These are phyloP conservation scores for Menidia menidia DNA, from an alignment of 2,797 vertebrate genomes.

Conservation along the genomic window DNA sequence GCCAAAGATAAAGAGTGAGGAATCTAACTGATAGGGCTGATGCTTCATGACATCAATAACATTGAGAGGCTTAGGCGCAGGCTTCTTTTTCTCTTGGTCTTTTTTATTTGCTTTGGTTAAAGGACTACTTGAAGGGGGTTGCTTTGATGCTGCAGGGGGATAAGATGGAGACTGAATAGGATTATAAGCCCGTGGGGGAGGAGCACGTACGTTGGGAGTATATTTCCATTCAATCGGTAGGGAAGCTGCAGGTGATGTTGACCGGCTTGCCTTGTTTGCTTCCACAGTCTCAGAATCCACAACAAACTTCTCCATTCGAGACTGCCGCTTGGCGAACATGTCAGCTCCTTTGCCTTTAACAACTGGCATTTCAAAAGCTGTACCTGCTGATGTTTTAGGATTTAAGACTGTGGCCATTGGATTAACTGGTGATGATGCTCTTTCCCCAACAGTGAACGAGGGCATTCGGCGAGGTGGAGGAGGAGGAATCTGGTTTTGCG, in stretches of 20 bases:
- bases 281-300: constrained; percentile 96
- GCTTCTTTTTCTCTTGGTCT: constrained; percentile 83
- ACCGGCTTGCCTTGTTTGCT: constrained; percentile 87
- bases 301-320: constrained; percentile 97
- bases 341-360: constrained; percentile 95
- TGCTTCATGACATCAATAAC: constrained; percentile 98
- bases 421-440: constrained; percentile 80
- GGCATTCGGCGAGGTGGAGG: constrained; percentile 74
- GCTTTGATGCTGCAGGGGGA: constrained; percentile 90
- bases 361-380: constrained; percentile 89
- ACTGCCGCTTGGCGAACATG: constrained; percentile 96
- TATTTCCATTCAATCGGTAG: constrained; percentile 96
- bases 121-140: constrained; percentile 76
- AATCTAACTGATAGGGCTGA: constrained; percentile 94
- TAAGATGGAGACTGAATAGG: constrained; percentile 94
- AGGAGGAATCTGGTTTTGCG: constrained; percentile 58
- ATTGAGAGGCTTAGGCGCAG: constrained; percentile 91
- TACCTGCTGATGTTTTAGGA: constrained; percentile 73
- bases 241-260: constrained; percentile 91
- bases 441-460: constrained; percentile 71
- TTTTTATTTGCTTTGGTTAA: constrained; percentile 87
- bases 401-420: constrained; percentile 80
- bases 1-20: constrained; percentile 95
- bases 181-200: constrained; percentile 93
- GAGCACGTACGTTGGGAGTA: constrained; percentile 93